Evolutionary conservation across 2,797 vertebrate genomes (phyloP), one percentile per base, ranked within the genome.

Genomic region (Coregonus sp.): DNA sequence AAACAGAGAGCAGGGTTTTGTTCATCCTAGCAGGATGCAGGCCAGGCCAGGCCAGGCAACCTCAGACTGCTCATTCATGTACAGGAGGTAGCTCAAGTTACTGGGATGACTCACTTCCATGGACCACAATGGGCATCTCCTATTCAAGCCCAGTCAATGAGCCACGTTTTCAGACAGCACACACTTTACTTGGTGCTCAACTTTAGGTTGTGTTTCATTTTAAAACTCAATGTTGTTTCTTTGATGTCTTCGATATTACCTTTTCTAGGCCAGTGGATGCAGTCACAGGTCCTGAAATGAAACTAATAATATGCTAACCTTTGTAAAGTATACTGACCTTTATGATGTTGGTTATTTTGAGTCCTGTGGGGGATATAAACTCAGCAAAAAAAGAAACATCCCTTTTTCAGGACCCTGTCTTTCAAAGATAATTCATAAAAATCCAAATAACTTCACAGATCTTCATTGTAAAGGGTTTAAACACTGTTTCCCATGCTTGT

Each of bases 1-100:
- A 72, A 74, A 79, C 75, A 56, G 72, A 75, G 50, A 72, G 79
- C 75, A 67, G 69, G 65, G 9, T 40, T 9, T 1, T 78, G 77
- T 79, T 66, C 9, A 29, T 66, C 14, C 29, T 12, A 33, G 63
- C 63, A 66, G 25, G 61, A 65, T 65, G 12, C 25, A 31, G 20
- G 25, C 61, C 61, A 56, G n/a, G 25, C 61, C 61, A 56, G 18
- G 54, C 54, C 56, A 59, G 59, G 25, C 29, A 52, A 65, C 59
- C 61, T 76, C 63, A 76, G 40, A 68, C 74, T 25, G 70, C 70
- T 40, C 65, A 71, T 66, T 74, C 69, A 11, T 61, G 65, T 72
- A 59, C 40, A n/a, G 72, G 31, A n/a, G 56, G 70, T n/a, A 11
- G 59, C 65, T 67, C 65, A 16, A 16, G 16, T 67, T 4, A 67